Conservation (phyloP, 1,140 invertebrate genomes). For the Listronotus oregonensis region DNA sequence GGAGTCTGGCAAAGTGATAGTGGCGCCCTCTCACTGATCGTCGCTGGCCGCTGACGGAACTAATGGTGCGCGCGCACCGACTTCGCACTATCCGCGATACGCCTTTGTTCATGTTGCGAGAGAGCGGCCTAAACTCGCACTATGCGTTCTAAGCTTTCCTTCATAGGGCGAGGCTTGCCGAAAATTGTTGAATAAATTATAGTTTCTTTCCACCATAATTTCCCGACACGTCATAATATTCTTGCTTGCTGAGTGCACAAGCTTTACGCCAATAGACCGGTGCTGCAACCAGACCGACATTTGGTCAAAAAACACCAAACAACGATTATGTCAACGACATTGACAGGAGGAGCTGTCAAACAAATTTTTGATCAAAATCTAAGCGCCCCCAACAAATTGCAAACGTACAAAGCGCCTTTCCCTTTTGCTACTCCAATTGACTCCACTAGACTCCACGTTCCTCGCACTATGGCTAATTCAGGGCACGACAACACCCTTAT, state of each 20-base stretch:
- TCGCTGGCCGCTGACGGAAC: not conserved
- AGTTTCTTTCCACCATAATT: not conserved
- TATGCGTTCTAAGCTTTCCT: no score
- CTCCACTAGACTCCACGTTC: no score
- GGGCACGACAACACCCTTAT: no score
- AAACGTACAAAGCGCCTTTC: not conserved
- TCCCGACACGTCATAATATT: not conserved
- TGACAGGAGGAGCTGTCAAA: slow-evolving; percentile 2
- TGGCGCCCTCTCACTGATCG: not conserved
- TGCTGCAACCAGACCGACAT: not conserved
- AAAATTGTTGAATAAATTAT: not conserved
- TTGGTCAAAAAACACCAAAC: not conserved
- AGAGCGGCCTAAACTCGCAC: no score
- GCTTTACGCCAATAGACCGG: not conserved
- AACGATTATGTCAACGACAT: not conserved
- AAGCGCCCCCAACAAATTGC: not conserved
- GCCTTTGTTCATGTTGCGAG: no score
- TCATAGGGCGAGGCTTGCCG: not conserved
- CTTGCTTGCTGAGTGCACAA: not conserved
- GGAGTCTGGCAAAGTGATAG: not conserved
- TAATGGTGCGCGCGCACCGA: not conserved
- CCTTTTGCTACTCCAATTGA: not conserved
- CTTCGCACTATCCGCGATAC: not conserved
- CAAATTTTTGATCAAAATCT: not conserved
- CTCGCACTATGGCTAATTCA: no score